Percentiles rank a stretch among this genome's conserved stretches.
These are phyloP conservation scores for Pelvicachromis taeniatus DNA, from an alignment of 2,113 vertebrate genomes.

Conservation along the genomic window DNA sequence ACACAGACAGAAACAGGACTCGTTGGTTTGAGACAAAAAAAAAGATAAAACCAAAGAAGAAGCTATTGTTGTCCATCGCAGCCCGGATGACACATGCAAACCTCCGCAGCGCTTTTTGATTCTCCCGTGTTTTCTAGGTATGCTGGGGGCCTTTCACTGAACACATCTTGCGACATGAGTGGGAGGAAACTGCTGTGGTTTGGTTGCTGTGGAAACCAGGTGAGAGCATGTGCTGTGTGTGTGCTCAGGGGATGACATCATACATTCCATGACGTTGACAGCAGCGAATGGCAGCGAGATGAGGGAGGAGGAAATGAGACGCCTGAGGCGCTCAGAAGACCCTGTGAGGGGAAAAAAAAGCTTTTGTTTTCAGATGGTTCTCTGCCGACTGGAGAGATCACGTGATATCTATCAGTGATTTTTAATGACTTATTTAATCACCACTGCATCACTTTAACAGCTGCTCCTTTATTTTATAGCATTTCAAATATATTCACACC, in stretches of 20 bases:
- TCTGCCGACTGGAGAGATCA: not conserved
- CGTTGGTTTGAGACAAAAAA: not conserved
- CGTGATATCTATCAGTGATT: not conserved
- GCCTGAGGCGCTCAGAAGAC: not conserved
- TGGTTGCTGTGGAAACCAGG: constrained; percentile 71
- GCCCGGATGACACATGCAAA: not conserved
- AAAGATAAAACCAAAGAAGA: not conserved
- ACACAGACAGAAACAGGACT: not conserved
- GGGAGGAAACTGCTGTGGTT: constrained; percentile 73
- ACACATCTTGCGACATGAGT: constrained; percentile 24
- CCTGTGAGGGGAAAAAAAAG: not conserved
- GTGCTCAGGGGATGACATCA: constrained; percentile 62
- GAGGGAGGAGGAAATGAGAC: constrained; percentile 8
- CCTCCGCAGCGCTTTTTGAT: not conserved
- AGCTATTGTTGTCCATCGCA: constrained; percentile 41
- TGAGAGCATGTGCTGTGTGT: constrained; percentile 53
- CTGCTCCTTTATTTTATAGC: not conserved
- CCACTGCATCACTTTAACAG: not conserved
- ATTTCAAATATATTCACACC: not conserved
- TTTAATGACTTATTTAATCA: not conserved
- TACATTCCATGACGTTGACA: constrained; percentile 72
- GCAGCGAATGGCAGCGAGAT: constrained; percentile 23
- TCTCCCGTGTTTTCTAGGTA: constrained; percentile 41
- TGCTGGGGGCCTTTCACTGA: constrained; percentile 39
- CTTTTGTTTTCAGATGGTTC: not conserved